Evolutionary conservation across 2,113 vertebrate genomes (phyloP), one percentile per base, ranked within the genome.

Genomic region (Apaloderma vittatum): DNA sequence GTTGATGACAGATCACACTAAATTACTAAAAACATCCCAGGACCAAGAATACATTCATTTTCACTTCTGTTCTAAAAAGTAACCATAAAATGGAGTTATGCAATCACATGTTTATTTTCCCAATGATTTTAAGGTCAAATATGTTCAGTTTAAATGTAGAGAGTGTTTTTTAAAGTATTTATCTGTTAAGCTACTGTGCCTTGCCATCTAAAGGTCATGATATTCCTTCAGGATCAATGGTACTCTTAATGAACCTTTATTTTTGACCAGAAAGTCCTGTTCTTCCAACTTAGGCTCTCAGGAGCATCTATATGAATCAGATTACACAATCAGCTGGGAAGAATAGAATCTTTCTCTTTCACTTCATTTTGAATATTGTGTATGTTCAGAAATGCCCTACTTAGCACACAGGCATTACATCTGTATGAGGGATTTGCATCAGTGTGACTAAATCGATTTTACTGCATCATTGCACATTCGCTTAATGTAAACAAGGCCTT

Each of bases 361-460:
- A 51, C 57, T 91, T 94, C 2, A 76, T 92, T 92, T 84, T 81
- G 84, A 88, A 81, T 82, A 81, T 63, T 89, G 29, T 15, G 5
- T 63, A 59, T 54, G 67, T 81, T 94, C 86, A 71, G 65, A 92
- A 88, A 67, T 83, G 76, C 43, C 93, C 94, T 96, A 92, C 76
- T 95, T 96, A 87, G 89, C 86, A 86, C 85, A 61, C 30, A 80
- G 46, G 58, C 90, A 75, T 89, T 94, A 89, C 66, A 87, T 91
- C 76, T 74, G 70, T 81, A 57, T 63, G 86, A 95, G 34, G 52
- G 77, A 95, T 94, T 95, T 95, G 89, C 94, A 94, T 89, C 89
- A 94, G 65, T 95, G 94, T 91, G 94, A 94, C 95, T 95, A 94
- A 97, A 96, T 81, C 84, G 89, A 96, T 97, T 97, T 96, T 96